These are phyloP conservation scores for Apamea anceps DNA, from an alignment of 2,888 invertebrate genomes.

Conservation along the genomic window DNA sequence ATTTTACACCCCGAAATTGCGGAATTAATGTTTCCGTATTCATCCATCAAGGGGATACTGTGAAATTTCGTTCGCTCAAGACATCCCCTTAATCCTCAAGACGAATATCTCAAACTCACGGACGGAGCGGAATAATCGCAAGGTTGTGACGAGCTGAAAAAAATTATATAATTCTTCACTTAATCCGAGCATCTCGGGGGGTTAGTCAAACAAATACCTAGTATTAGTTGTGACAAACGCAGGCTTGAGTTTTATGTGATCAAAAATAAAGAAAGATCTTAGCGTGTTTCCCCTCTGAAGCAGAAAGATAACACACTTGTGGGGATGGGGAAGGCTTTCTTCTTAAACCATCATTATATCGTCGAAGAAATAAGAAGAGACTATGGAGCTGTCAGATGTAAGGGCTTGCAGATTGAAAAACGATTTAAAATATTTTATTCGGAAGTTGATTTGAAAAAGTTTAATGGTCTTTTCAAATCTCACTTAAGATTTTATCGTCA, in stretches of 20 bases:
- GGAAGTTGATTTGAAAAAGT: slow-evolving; percentile 24
- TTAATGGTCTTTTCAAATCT: slow-evolving; percentile 35
- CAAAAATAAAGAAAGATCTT: slow-evolving; percentile 53
- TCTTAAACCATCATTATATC: slow-evolving; percentile 24
- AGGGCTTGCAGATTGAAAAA: neutral
- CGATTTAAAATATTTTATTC: slow-evolving; percentile 14
- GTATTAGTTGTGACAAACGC: slow-evolving; percentile 83
- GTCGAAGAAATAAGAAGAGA: neutral
- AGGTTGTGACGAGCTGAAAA: slow-evolving; percentile 83
- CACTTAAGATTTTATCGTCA: slow-evolving; percentile 27
- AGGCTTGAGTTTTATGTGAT: slow-evolving; percentile 62
- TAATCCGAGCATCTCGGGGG: slow-evolving; percentile 83
- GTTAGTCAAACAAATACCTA: slow-evolving; percentile 83
- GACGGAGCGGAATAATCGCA: slow-evolving; percentile 86
- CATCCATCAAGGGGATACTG: slow-evolving; percentile 87
- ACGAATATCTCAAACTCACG: slow-evolving; percentile 89
- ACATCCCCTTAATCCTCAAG: slow-evolving; percentile 87
- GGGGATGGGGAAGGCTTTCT: slow-evolving; percentile 12
- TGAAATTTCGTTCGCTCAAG: slow-evolving; percentile 86
- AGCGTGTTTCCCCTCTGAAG: slow-evolving; percentile 34
- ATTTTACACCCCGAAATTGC: slow-evolving; percentile 84
- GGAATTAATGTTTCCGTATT: slow-evolving; percentile 86
- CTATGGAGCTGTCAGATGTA: neutral
- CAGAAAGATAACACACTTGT: slow-evolving; percentile 31
- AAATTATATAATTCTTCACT: slow-evolving; percentile 88